Conservation (phyloP, 2,113 vertebrate species). For the Dromiciops gliroides region DNA sequence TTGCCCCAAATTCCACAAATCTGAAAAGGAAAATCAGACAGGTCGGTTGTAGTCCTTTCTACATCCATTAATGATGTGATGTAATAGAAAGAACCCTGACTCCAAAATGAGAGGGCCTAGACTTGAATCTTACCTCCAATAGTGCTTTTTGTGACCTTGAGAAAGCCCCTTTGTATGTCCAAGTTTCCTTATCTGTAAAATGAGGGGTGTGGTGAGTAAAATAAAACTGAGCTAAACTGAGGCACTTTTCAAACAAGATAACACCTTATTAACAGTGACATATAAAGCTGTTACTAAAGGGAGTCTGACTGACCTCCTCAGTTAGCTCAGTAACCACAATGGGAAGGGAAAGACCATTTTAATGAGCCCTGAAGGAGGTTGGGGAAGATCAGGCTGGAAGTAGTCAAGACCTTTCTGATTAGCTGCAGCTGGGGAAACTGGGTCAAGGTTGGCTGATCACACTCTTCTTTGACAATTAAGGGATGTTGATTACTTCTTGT, state of each 20-base stretch:
- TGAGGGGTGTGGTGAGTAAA: not conserved
- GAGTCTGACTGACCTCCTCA: too few relatives aligned
- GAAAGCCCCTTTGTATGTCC: not conserved
- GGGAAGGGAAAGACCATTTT: not conserved
- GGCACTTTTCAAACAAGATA: too few relatives aligned
- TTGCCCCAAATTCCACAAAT: not conserved
- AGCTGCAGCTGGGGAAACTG: not conserved
- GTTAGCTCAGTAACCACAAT: not conserved
- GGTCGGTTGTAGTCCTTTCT: not conserved
- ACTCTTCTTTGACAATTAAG: not conserved
- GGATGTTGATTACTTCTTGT: not conserved
- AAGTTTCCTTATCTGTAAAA: not conserved
- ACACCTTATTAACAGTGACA: not conserved
- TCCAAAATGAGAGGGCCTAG: not conserved
- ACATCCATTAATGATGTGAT: not conserved
- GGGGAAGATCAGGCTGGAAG: too few relatives aligned
- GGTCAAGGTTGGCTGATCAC: not conserved
- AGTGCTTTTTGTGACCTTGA: not conserved
- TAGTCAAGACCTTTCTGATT: not conserved
- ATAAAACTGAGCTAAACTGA: not conserved
- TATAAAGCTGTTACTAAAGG: not conserved
- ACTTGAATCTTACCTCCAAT: not conserved
- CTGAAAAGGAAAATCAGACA: not conserved
- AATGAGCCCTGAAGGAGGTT: not conserved
- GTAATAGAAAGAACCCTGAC: not conserved